A percentile compares a stretch with the other conserved stretches of the same genome.
These are phyloP conservation scores for Neria commutata DNA, from an alignment of 2,888 invertebrate species.

Conservation along the genomic window DNA sequence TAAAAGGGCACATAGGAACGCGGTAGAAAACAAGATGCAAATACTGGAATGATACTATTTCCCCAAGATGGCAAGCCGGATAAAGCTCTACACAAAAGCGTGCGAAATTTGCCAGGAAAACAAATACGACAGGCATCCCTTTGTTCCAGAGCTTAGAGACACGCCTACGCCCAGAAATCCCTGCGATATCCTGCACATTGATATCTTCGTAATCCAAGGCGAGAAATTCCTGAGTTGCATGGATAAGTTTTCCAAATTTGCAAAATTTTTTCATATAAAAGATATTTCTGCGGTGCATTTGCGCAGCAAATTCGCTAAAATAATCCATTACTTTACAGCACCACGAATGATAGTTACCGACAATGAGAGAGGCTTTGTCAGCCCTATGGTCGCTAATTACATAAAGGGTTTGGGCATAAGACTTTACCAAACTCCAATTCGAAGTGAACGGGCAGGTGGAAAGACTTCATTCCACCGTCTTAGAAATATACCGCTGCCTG, in stretches of 20 bases:
- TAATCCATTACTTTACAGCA: no score
- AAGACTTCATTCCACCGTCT: conserved; percentile 12
- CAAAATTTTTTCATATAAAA: no score
- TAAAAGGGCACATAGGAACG: conserved; percentile 13
- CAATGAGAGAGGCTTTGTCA: background rate
- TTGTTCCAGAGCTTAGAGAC: conserved; percentile 4
- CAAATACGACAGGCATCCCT: conserved; percentile 16
- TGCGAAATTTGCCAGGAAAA: conserved; percentile 8
- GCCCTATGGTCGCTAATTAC: conserved; percentile 14
- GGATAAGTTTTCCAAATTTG: no score
- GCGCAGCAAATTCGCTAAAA: background rate
- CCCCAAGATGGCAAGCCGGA: conserved; percentile 15
- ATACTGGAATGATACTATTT: conserved; percentile 21
- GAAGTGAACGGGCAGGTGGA: conserved; percentile 7
- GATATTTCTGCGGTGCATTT: no score
- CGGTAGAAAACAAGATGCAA: conserved; percentile 16
- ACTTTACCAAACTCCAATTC: background rate
- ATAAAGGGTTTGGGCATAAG: conserved; percentile 7
- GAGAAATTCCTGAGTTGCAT: background rate
- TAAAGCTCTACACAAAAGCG: conserved; percentile 8
- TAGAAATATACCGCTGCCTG: background rate
- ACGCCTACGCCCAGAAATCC: conserved; percentile 17
- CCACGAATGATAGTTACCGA: no score
- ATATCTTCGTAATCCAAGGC: background rate
- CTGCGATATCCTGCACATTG: conserved; percentile 10